phyloP scores from a whole-genome alignment of 2,113 vertebrate genomes.

The Triplophysa tibetana region DNA sequence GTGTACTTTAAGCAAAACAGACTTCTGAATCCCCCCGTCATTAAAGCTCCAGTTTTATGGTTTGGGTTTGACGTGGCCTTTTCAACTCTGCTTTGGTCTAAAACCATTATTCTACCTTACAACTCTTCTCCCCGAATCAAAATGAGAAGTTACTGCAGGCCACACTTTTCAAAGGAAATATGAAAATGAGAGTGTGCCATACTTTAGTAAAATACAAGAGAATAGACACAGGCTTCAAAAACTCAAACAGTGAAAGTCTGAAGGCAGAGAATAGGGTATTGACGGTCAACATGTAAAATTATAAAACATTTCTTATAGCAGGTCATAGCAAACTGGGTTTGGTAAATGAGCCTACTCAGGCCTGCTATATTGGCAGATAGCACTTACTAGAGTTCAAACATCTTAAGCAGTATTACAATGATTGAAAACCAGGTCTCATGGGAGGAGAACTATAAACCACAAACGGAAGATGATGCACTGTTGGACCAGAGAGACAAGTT shows the following conservation, averaged over 20 bases:
- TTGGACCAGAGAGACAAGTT: too few relatives aligned
- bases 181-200: neutral
- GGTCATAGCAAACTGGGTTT: neutral
- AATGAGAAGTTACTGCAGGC: neutral
- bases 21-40: neutral
- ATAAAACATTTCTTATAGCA: neutral
- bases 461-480: neutral
- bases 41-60: neutral
- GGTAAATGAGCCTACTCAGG: neutral
- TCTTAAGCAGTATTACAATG: neutral
- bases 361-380: neutral
- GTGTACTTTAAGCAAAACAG: neutral
- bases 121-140: neutral
- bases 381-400: neutral
- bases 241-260: neutral
- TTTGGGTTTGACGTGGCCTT: neutral
- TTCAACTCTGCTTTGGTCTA: neutral
- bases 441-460: neutral
- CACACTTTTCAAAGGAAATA: neutral
- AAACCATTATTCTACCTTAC: neutral
- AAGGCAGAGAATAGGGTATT: neutral
- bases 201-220: neutral
- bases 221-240: neutral
- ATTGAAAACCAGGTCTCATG: neutral
- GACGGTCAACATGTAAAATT: neutral